A percentile compares a stretch with the other conserved stretches of the same genome.
phyloP scores from a whole-genome alignment of 2,113 vertebrate genomes.

The Macquaria ambigua region DNA sequence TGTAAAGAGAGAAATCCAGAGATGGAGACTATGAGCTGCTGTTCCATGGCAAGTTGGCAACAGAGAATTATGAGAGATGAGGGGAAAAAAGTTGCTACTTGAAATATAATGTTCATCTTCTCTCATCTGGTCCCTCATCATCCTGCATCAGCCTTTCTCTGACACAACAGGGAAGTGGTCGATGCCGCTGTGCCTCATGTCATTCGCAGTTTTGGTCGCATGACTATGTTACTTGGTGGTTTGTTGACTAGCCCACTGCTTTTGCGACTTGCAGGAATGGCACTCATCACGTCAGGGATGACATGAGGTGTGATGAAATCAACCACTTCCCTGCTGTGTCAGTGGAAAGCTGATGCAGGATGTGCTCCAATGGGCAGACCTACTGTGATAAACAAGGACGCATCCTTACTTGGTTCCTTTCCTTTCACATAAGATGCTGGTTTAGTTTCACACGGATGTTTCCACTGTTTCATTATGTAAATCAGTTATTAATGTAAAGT shows the following conservation, averaged over 20 bases:
- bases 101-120: background rate
- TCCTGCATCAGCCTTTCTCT: background rate
- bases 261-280: too few species aligned
- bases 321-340: constrained; percentile 14
- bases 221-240: background rate
- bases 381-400: background rate
- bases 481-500: background rate
- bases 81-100: background rate
- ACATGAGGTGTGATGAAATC: background rate
- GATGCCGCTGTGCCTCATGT: background rate
- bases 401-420: background rate
- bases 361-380: background rate
- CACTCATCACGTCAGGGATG: background rate
- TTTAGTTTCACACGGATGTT: background rate
- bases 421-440: background rate
- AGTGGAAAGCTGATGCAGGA: background rate
- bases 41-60: background rate
- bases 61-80: background rate
- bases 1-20: background rate
- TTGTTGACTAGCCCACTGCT: background rate
- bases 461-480: background rate
- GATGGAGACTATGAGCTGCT: background rate
- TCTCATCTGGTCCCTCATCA: background rate
- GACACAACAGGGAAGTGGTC: background rate
- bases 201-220: background rate